Percentiles rank a stretch among this genome's conserved stretches.
Evolutionary conservation across 2,113 vertebrate genomes (phyloP).

Genomic region (Conger conger): DNA sequence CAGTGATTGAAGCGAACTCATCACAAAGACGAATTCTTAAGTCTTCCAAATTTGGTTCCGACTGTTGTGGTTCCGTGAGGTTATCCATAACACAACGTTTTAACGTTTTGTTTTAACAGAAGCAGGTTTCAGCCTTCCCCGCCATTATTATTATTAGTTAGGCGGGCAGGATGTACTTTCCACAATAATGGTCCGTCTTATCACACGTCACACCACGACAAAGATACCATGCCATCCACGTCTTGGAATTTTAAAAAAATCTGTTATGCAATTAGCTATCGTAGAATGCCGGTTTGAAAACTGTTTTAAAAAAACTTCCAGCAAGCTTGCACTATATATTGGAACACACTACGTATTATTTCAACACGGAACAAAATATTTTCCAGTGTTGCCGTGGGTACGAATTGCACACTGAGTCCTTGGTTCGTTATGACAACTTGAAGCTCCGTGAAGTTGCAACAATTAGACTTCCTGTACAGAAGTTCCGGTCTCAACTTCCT

Average conservation of each 20-base stretch:
- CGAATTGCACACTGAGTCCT: background rate
- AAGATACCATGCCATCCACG: background rate
- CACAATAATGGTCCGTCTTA: slow-evolving; percentile 44
- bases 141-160: no score
- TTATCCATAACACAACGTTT: slow-evolving; percentile 2
- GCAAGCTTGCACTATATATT: background rate
- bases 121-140: background rate
- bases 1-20: slow-evolving; percentile 74
- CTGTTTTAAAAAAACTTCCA: background rate
- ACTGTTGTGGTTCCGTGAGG: slow-evolving; percentile 22
- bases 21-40: slow-evolving; percentile 65
- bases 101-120: background rate
- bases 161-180: background rate
- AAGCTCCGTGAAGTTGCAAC: no score
- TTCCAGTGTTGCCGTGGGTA: background rate
- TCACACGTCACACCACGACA: background rate
- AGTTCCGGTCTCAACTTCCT: no score
- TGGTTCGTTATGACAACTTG: background rate
- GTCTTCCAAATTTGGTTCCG: slow-evolving; percentile 50
- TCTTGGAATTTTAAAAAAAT: background rate
- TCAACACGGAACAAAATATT: slow-evolving; percentile 16
- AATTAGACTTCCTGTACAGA: no score
- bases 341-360: background rate
- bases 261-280: background rate
- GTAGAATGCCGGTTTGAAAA: background rate